Evolutionary conservation across 2,797 vertebrate species (phyloP).

Genomic region (Tenualosa ilisha): DNA sequence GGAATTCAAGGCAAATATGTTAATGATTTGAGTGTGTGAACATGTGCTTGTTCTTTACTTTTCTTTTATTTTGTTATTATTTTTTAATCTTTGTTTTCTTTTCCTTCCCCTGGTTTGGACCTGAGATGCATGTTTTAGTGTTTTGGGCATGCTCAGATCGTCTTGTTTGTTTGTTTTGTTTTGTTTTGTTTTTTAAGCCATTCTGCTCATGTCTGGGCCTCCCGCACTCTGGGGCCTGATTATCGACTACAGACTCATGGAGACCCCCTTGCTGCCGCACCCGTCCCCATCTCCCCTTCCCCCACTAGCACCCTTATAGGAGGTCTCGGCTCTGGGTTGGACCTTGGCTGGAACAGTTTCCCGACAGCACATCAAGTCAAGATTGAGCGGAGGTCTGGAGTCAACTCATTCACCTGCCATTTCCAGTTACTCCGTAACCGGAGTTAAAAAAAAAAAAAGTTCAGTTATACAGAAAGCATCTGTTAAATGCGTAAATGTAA

Average conservation of each 20-base stretch:
- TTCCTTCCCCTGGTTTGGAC: conserved; percentile 36
- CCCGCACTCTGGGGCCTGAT: conserved; percentile 34
- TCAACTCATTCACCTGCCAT: too few species aligned
- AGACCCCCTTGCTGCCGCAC: background rate
- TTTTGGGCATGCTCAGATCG: conserved; percentile 64
- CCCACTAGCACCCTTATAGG: background rate
- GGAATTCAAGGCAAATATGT: background rate
- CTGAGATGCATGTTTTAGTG: conserved; percentile 65
- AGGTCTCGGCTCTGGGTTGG: background rate
- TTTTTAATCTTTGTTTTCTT: background rate
- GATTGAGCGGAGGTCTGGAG: too few species aligned
- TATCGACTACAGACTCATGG: background rate
- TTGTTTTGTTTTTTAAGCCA: conserved; percentile 12
- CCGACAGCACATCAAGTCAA: too few species aligned
- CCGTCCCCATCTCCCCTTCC: background rate
- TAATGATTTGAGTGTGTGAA: conserved; percentile 15
- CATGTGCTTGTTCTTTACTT: conserved; percentile 30
- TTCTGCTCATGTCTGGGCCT: conserved; percentile 19
- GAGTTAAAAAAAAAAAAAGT: too few species aligned
- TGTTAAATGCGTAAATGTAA: too few species aligned
- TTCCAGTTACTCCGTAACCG: too few species aligned
- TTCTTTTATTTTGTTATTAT: conserved; percentile 21
- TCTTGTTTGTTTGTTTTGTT: conserved; percentile 22
- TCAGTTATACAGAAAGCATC: too few species aligned
- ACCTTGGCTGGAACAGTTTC: background rate